Evolutionary conservation across 2,113 vertebrate genomes (phyloP), one percentile per base, ranked within the genome.

Genomic region (Nymphicus hollandicus): DNA sequence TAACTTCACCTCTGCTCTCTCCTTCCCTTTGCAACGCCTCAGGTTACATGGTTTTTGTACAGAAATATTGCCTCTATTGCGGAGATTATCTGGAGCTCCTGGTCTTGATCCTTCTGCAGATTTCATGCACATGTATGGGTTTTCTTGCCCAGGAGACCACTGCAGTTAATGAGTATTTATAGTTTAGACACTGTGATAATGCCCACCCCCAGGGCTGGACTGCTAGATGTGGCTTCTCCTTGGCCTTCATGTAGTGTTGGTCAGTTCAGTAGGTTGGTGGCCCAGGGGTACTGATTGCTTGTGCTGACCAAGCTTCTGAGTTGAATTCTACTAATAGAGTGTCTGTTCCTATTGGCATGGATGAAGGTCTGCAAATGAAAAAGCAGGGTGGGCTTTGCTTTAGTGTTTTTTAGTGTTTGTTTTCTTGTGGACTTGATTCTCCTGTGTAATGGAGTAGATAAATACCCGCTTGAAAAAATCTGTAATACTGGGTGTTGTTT

Each of bases 321-420:
- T 63, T 1, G 0, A 81, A 2, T 49, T 70, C 35, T 6, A 0
- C 50, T 27, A 52, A 3, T 49, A 41, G 31, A 63, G 53, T 27
- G 11, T 53, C 52, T 71, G 3, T 71, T 87, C 37, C 29, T 69
- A 0, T 41, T 73, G 64, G 46, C 31, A 7, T 46, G 49, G 50
- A 13, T 76, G 70, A 25, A 76, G 35, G 37, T 35, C 53, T 85
- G 70, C 65, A 76, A 43, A 39, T 55, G 39, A 60, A 63, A 74
- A 88, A 74, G 27, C 35, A 64, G 55, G 43, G 27, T 39, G 80
- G 5, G 0, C 17, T 90, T 86, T 73, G 28, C 68, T 72, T 72
- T n/a, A 14, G 37, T 61, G 28, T 7, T 89, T 88, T 91, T 78
- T 70, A 66, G 13, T 37, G 10, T 17, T 56, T 72, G 10, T 74